Conservation (phyloP, 2,797 vertebrate genomes). For the Eulemur coronatus region DNA sequence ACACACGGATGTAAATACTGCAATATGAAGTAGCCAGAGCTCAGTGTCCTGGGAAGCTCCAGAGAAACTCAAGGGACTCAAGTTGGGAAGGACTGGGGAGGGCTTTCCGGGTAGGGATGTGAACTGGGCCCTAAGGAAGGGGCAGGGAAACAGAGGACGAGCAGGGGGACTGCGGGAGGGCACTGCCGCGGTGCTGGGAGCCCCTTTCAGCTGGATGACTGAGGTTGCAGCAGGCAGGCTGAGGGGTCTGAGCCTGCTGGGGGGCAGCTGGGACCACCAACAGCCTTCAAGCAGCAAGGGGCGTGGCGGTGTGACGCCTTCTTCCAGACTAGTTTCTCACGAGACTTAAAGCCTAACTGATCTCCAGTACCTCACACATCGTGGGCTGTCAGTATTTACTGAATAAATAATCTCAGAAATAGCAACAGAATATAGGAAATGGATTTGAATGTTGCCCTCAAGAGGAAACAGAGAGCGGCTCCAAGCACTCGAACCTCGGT, state of each 20-base stretch:
- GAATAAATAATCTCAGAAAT: neutral
- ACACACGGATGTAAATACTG: neutral
- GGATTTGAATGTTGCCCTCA: neutral
- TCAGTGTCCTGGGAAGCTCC: neutral
- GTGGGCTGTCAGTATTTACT: neutral
- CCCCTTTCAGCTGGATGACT: fast-evolving
- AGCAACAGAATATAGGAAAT: neutral
- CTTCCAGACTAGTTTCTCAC: neutral
- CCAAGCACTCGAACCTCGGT: neutral
- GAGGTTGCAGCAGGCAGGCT: neutral
- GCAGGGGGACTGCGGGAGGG: neutral
- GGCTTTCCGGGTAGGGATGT: neutral
- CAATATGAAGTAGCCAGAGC: neutral
- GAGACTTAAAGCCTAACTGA: neutral
- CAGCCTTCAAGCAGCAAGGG: neutral
- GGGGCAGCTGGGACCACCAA: neutral
- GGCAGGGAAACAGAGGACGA: neutral
- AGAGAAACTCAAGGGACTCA: neutral
- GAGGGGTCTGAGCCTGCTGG: neutral
- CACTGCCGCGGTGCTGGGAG: fast-evolving
- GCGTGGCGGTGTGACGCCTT: neutral
- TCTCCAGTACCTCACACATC: neutral
- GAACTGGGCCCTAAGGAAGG: neutral
- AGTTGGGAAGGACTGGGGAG: neutral
- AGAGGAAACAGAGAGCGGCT: neutral